Percentiles rank a stretch among this genome's conserved stretches.
Conservation (phyloP, 2,113 vertebrate species). For the Kryptolebias marmoratus region DNA sequence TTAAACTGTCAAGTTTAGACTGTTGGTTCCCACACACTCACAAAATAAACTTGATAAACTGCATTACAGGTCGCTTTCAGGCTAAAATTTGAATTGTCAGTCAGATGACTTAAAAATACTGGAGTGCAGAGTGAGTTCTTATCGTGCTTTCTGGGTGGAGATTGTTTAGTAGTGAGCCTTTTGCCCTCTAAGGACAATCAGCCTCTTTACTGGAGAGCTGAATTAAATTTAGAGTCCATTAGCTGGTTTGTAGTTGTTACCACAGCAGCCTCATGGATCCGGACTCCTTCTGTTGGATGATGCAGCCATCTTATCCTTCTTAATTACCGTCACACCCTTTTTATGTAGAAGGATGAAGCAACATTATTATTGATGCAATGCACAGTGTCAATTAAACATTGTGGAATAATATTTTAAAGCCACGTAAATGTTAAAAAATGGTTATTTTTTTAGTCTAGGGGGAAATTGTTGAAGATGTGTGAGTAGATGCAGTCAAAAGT, state of each 20-base stretch:
- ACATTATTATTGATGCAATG: not conserved
- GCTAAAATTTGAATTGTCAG: not conserved
- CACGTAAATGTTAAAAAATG: not conserved
- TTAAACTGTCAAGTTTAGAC: not conserved
- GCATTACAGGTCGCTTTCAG: not conserved
- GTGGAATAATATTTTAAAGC: slow-evolving; percentile 16
- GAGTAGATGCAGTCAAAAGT: slow-evolving; percentile 31
- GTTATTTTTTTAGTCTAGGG: not conserved
- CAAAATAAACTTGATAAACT: not conserved
- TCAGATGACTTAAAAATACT: not conserved
- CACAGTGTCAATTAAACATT: slow-evolving; percentile 34
- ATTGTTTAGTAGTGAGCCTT: slow-evolving; percentile 6
- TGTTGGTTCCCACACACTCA: slow-evolving; percentile 8
- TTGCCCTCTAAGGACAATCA: slow-evolving; percentile 27
- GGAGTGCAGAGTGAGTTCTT: not conserved
- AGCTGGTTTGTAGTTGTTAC: slow-evolving; percentile 58
- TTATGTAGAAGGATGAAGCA: too few species aligned
- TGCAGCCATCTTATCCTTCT: slow-evolving; percentile 4
- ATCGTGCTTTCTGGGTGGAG: slow-evolving; percentile 5
- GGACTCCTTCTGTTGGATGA: slow-evolving; percentile 40
- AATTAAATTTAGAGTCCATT: slow-evolving; percentile 76
- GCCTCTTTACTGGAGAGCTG: slow-evolving; percentile 29
- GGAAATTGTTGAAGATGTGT: slow-evolving; percentile 11
- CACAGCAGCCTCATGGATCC: slow-evolving; percentile 52
- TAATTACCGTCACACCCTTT: too few species aligned